Conservation (phyloP, 2,797 vertebrate species). For the Brachyrhaphis roseni region DNA sequence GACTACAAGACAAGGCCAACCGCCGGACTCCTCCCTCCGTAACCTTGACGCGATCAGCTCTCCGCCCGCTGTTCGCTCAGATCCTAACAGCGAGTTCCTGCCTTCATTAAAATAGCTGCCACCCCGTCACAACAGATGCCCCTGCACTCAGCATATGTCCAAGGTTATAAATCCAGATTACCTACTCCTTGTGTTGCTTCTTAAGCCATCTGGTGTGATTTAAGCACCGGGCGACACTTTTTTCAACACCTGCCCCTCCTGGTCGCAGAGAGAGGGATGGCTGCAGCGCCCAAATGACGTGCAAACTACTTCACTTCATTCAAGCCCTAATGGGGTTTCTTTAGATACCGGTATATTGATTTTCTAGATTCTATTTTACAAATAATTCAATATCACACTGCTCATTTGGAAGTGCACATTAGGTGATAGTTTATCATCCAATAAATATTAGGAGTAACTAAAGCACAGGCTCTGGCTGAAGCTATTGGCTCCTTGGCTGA, state of each 20-base stretch:
- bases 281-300: constrained; percentile 8
- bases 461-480: neutral
- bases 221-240: constrained; percentile 46
- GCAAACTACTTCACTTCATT: constrained; percentile 23
- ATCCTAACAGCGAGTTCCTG: constrained; percentile 40
- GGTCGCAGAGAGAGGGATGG: constrained; percentile 10
- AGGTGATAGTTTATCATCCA: neutral
- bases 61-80: neutral
- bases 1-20: constrained; percentile 41
- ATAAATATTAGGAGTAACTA: neutral
- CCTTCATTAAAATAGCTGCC: constrained; percentile 61
- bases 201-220: constrained; percentile 78
- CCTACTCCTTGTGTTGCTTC: constrained; percentile 65
- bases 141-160: constrained; percentile 76
- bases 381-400: neutral
- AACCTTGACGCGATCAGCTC: constrained; percentile 44
- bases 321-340: neutral
- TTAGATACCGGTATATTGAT: constrained; percentile 1
- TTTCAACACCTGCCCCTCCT: constrained; percentile 16
- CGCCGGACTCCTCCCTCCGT: neutral
- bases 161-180: constrained; percentile 82
- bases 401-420: neutral
- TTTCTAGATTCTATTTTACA: neutral
- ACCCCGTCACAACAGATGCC: constrained; percentile 74
- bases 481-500: neutral